A percentile compares a stretch with the other conserved stretches of the same genome.
Evolutionary conservation across 53 echinoderm and acorn worm genomes (phyloP).

Genomic region (Patiria pectinifera): DNA sequence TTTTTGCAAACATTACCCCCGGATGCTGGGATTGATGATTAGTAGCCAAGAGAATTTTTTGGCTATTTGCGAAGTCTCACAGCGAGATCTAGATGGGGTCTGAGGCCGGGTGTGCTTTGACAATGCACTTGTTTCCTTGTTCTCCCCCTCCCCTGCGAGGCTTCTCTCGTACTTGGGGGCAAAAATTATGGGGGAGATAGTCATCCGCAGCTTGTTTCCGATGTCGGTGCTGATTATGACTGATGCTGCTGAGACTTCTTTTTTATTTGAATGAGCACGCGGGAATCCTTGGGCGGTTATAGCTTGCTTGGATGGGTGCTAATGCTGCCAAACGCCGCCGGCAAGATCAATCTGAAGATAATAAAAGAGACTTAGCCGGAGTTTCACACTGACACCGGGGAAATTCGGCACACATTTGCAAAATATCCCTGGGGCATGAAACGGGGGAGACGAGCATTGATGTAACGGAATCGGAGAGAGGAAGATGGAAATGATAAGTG

Average conservation of each 20-base stretch:
- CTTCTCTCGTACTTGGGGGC: not conserved
- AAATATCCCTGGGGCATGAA: constrained; percentile 48
- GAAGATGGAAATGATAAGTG: constrained; percentile 43
- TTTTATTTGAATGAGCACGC: not conserved
- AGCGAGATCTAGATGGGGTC: not conserved
- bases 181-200: constrained; percentile 7
- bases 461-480: constrained; percentile 33
- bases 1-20: not conserved
- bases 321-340: constrained; percentile 18
- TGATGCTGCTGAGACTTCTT: constrained; percentile 22
- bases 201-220: constrained; percentile 8
- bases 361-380: constrained; percentile 44
- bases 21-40: not conserved
- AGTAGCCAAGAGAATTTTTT: not conserved
- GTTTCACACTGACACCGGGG: constrained; percentile 51
- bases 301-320: constrained; percentile 25
- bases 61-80: not conserved
- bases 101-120: not conserved
- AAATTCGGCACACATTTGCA: constrained; percentile 20
- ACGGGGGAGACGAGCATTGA: constrained; percentile 5
- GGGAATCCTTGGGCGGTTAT: constrained; percentile 15
- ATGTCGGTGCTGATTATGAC: constrained; percentile 44
- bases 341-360: constrained; percentile 50
- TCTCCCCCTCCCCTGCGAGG: not conserved
- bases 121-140: constrained; percentile 4